A percentile compares a stretch with the other conserved stretches of the same genome.
Evolutionary conservation across 2,797 vertebrate genomes (phyloP).

Genomic region (Gorsachius magnificus): DNA sequence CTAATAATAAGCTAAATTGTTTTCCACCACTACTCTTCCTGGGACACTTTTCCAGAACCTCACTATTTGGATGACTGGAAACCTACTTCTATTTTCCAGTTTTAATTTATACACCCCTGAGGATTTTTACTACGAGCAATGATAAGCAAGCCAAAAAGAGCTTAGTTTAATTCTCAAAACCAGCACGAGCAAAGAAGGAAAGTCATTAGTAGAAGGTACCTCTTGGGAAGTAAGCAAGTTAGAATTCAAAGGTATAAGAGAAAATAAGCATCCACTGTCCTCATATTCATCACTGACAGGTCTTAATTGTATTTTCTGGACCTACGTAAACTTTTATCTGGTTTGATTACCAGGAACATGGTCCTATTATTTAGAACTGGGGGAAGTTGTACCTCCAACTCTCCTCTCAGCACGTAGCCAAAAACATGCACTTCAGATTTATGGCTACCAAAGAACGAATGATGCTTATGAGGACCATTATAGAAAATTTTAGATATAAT

Average conservation of each 20-base stretch:
- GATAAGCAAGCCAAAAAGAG: constrained; percentile 32
- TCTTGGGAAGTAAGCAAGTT: constrained; percentile 34
- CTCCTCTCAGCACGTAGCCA: background rate
- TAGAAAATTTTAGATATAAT: background rate
- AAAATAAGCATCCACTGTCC: constrained; percentile 18
- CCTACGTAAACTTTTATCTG: background rate
- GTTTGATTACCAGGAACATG: background rate
- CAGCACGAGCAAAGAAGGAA: background rate
- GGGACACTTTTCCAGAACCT: background rate
- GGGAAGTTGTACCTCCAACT: background rate
- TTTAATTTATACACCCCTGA: constrained; percentile 30
- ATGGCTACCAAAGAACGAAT: background rate
- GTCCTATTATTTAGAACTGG: background rate
- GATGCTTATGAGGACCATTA: background rate
- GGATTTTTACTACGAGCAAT: background rate
- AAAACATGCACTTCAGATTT: background rate
- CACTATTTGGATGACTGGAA: background rate
- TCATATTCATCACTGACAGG: background rate
- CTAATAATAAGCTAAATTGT: background rate
- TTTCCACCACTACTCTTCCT: background rate
- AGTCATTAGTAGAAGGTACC: constrained; percentile 20
- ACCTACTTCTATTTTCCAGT: background rate
- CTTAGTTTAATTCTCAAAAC: constrained; percentile 29
- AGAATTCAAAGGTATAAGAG: background rate
- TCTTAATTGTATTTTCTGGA: constrained; percentile 35